Base-by-base conservation (phyloP, 2,888 invertebrate species). In the Drosophila robusta region DNA sequence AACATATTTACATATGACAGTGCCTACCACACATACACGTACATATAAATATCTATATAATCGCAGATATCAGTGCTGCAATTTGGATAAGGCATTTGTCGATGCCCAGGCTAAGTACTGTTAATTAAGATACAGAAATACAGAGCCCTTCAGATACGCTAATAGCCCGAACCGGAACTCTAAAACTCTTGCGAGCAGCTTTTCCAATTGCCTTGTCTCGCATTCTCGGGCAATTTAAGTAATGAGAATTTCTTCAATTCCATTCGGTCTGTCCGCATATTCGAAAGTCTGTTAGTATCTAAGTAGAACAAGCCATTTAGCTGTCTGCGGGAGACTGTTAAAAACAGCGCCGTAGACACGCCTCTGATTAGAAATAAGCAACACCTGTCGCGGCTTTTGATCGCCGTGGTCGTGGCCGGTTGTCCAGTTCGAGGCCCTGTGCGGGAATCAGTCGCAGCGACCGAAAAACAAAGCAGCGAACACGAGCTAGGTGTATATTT, bases 291-390 rank as follows among this genome's bases (percentile, higher is more conserved):
- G 69, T 58, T 70, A 45, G 57, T 70, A 71, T 66, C 80, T 81
- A 87, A 87, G 87, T 84, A 75, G 83, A 87, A 83, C 83, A 77
- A 29, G 45, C 80, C 80, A 84, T 78, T 84, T 84, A 80, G 57
- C 76, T 86, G 83, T 84, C 83, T 67, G 76, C 80, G 83, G 84
- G 74, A 78, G 78, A 80, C 70, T 57, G 68, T 51, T 66, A 66
- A 75, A 45, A 71, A 75, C 65, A 60, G 64, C 67, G 70, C 50
- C 41, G 38, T 49, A 62, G 80, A 71, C 83, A 86, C 83, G 83
- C 83, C 83, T 86, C 74, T 74, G 83, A 84, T 84, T 86, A 86
- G 83, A 83, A 82, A 73, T 67, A 75, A 72, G 75, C 69, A 80
- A 83, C 83, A 84, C 86, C 83, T 84, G 83, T 80, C 86, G 83